Base-by-base conservation (phyloP, 2,797 vertebrate genomes). In the Halcyon leucocephala region DNA sequence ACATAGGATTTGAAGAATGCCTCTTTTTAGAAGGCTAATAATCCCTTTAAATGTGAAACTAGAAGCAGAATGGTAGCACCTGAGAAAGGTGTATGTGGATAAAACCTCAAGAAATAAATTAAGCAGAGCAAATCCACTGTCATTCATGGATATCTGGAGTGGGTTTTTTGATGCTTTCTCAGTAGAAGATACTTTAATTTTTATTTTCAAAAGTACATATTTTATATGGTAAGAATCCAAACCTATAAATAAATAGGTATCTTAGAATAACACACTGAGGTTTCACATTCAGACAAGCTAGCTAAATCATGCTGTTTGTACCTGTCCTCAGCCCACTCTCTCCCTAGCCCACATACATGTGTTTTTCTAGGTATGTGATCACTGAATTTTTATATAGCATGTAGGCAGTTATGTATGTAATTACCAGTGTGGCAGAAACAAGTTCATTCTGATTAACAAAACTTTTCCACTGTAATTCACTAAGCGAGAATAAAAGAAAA, bases 321-420 rank as follows among this genome's bases (percentile, higher is more conserved):
- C 95, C 90, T 92, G 89, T 96, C 61, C 58, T 91, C 66, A 94
- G 72, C 86, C 85, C 65, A 93, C 94, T 92, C 92, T 44, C 71
- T 83, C 31, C 54, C 69, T 83, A 88, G 60, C 90, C 92, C 85
- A 93, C 94, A 82, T 86, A 46, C 55, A 26, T 79, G 80, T 90
- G 70, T 94, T 96, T 96, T 89, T 84, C 90, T 90, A 92, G 86
- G 55, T 96, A 89, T 64, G 61, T 71, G 79, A 72, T 94, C 62
- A 64, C 52, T 86, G 71, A 62, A 91, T 93, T 96, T 95, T 82
- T 90, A 79, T 93, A 76, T 41, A 82, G 78, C 44, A 65, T 73
- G 95, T 96, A 94, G 86, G 96, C 92, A 95, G 78, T 44, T 95
- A 80, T 37, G 22, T 92, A 65, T 95, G 71, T 88, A 92, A 92